Conservation (phyloP, 2,113 vertebrate species). For the Eonycteris spelaea region DNA sequence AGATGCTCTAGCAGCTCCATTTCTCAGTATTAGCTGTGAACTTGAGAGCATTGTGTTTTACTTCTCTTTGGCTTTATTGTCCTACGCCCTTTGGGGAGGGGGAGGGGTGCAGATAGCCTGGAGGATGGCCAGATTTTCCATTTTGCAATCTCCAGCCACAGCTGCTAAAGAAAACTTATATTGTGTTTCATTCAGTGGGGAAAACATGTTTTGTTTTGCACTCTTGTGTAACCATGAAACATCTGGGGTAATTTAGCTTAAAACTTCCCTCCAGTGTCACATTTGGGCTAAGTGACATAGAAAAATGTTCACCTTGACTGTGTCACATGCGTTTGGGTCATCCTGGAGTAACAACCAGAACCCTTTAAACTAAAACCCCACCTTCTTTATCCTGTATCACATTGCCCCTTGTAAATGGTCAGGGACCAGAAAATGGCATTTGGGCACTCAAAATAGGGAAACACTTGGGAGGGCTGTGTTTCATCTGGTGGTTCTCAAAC, state of each 20-base stretch:
- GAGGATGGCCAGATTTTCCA: conserved; percentile 35
- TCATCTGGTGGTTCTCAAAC: not conserved
- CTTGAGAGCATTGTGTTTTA: not conserved
- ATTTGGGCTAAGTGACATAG: conserved; percentile 25
- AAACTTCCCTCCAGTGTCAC: conserved; percentile 49
- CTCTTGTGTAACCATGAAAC: conserved; percentile 65
- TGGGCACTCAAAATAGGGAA: not conserved
- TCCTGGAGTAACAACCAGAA: not conserved
- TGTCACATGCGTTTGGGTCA: not conserved
- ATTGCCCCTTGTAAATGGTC: not conserved
- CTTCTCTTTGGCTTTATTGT: conserved; percentile 49
- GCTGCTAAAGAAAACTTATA: conserved; percentile 67
- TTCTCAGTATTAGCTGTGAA: not conserved
- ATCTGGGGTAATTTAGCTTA: conserved; percentile 59
- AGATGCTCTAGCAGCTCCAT: not conserved
- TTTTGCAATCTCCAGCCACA: conserved; percentile 65
- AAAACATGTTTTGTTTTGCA: conserved; percentile 72
- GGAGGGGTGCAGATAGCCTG: not conserved
- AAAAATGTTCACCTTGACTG: conserved; percentile 37
- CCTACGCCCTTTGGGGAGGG: not conserved
- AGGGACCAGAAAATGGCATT: not conserved
- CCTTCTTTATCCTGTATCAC: not conserved
- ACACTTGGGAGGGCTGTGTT: not conserved
- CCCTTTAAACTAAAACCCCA: not conserved
- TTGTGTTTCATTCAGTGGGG: conserved; percentile 49